Base-by-base conservation (phyloP, 2,888 invertebrate species). In the Galerucella pusilla region DNA sequence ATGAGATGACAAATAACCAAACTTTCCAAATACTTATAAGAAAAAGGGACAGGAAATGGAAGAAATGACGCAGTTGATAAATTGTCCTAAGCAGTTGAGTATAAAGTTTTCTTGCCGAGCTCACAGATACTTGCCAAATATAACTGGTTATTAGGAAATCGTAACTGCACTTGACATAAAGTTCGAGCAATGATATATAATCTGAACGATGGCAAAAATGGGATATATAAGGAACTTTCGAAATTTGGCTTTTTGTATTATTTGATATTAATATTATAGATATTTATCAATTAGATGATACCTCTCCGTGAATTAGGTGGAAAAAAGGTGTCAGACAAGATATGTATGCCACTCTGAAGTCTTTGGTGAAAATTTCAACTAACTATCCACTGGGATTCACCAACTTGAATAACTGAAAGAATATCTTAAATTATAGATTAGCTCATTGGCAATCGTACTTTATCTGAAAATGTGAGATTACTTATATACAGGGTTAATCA, bases 81-180 rank as follows among this genome's bases (percentile, higher is more conserved):
- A 57, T 57, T 57, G 57, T 57, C 20, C 10, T 7, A 10, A 16
- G 57, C 6, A 57, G 57, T 57, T 57, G 57, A 16, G 16, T 57
- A 57, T 57, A 9, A 57, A 57, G 57, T 57, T 57, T 16, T n/a
- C n/a, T 57, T 57, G 57, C 9, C 16, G 9, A 57, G 35, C n/a
- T 63, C 9, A 6, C 16, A 42, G 63, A 63, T 63, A 42, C 16
- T 42, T 63, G n/a, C 63, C 63, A 35, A 63, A 63, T 63, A 63
- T 63, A 63, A 63, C 35, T 35, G n/a, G 35, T 16, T 35, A 16
- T 42, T n/a, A 42, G 42, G 20, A 63, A 63, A 63, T 63, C 16
- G 63, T 35, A 42, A 63, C 63, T 63, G 63, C 20, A 63, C 42
- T 63, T 63, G 42, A 61, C 42, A 35, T 57, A 16, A 57, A 57